Base-by-base conservation (phyloP, 2,888 invertebrate genomes). In the Polyploca ridens region DNA sequence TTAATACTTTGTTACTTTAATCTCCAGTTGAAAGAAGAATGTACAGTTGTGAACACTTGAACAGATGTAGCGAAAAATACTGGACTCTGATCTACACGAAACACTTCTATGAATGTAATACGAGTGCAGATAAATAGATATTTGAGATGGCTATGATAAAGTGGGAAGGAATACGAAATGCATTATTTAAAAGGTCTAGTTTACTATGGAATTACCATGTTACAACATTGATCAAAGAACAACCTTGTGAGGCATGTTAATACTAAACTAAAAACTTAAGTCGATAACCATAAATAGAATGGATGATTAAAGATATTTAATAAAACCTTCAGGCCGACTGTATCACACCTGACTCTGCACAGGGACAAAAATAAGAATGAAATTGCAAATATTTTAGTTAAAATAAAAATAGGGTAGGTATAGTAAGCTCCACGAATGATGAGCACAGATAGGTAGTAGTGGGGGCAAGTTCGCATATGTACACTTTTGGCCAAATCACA, bases 261-360 rank as follows among this genome's bases (percentile, higher is more conserved):
- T 35, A 35, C 8, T 35, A 35, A 35, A 35, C n/a, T n/a, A n/a
- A n/a, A n/a, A n/a, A n/a, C n/a, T 10, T 10, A 41, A 13, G 7
- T 41, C 3, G 4, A 41, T 11, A 13, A 41, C 41, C 41, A 41
- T 13, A 41, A 41, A 41, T n/a, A 3, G 7, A 41, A 41, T 13
- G 3, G n/a, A 46, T 46, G 5, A n/a, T 49, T 16, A 49, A n/a
- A 19, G 8, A 54, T 10, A 54, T n/a, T 19, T 10, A 54, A 54
- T 19, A 54, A 54, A 54, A 54, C 54, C 54, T 54, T 54, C 7
- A 19, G 16, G 54, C 4, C 0, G 19, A 54, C 57, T 62, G 13
- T 63, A 27, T 19, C 41, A 57, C 41, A 65, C n/a, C 14, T 54
- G 19, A 54, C 54, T 54, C 54, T 54, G 54, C 19, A 54, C 8